Conservation (phyloP, 2,113 vertebrate genomes). For the Spea multiplicata region DNA sequence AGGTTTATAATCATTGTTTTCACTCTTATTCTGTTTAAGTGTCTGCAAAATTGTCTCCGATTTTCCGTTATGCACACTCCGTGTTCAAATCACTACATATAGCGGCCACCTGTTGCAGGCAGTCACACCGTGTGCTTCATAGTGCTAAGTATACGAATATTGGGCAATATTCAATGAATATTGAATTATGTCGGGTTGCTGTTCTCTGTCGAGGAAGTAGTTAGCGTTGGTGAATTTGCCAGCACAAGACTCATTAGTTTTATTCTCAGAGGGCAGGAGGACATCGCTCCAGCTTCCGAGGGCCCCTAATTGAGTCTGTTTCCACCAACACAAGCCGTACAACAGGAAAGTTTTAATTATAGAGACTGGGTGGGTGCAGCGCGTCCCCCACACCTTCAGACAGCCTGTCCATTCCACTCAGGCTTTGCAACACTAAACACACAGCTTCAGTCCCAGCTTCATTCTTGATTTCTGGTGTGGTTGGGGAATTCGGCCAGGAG, state of each 20-base stretch:
- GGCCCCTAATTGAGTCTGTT: slow-evolving; percentile 79
- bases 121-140: too few species aligned
- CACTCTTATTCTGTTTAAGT: too few species aligned
- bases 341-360: slow-evolving; percentile 73
- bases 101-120: too few species aligned
- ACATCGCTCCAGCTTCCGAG: slow-evolving; percentile 64
- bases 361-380: slow-evolving; percentile 74
- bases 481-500: too few species aligned
- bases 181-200: background rate
- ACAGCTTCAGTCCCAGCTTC: slow-evolving; percentile 69
- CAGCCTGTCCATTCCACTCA: slow-evolving; percentile 75
- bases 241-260: slow-evolving; percentile 56
- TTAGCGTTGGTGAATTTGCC: slow-evolving; percentile 10
- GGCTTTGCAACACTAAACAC: slow-evolving; percentile 74
- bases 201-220: background rate
- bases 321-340: slow-evolving; percentile 66
- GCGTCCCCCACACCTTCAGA: slow-evolving; percentile 51
- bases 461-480: slow-evolving; percentile 15
- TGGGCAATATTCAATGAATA: too few species aligned
- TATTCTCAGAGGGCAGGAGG: slow-evolving; percentile 52
- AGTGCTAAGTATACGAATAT: too few species aligned
- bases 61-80: too few species aligned
- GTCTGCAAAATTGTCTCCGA: too few species aligned
- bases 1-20: too few species aligned
- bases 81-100: too few species aligned